Percentiles rank a stretch among this genome's conserved stretches.
Conservation (phyloP, 30 jellyfish, hydroid and myxozoan genomes). For the Pseudorhiza aurosa region DNA sequence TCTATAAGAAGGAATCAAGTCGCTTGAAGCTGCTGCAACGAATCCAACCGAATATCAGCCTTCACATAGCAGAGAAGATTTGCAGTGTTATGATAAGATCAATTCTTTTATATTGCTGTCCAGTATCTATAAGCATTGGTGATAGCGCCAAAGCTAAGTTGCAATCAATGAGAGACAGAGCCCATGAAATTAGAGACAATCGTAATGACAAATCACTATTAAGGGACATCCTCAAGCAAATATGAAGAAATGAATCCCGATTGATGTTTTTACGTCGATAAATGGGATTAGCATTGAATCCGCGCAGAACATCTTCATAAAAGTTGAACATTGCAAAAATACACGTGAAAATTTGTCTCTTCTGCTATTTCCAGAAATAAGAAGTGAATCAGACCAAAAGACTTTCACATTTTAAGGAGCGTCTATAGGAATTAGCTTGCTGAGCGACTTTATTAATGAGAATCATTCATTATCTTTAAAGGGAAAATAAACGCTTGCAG, state of each 20-base stretch:
- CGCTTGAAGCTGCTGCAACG: neutral
- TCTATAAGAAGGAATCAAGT: constrained; percentile 1
- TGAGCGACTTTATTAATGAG: too few relatives aligned
- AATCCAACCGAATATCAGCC: constrained; percentile 22
- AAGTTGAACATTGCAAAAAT: too few relatives aligned
- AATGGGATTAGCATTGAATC: constrained; percentile 62
- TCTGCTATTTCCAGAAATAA: too few relatives aligned
- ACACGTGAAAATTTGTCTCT: too few relatives aligned
- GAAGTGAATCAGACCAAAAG: too few relatives aligned
- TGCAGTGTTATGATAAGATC: constrained; percentile 33
- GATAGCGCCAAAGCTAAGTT: constrained; percentile 45
- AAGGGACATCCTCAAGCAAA: constrained; percentile 42
- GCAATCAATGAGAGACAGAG: constrained; percentile 59
- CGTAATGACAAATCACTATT: constrained; percentile 32
- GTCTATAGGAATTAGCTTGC: too few relatives aligned
- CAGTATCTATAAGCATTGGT: constrained; percentile 39
- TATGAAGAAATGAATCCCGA: constrained; percentile 35
- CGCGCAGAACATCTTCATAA: too few relatives aligned
- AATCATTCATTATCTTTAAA: too few relatives aligned
- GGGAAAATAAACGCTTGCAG: too few relatives aligned
- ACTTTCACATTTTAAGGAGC: too few relatives aligned
- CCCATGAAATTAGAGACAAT: constrained; percentile 29
- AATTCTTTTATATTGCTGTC: constrained; percentile 39
- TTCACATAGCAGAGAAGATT: constrained; percentile 41
- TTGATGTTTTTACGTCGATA: constrained; percentile 35